Evolutionary conservation across 2,888 invertebrate genomes (phyloP).

Genomic region (Lymantria dispar): DNA sequence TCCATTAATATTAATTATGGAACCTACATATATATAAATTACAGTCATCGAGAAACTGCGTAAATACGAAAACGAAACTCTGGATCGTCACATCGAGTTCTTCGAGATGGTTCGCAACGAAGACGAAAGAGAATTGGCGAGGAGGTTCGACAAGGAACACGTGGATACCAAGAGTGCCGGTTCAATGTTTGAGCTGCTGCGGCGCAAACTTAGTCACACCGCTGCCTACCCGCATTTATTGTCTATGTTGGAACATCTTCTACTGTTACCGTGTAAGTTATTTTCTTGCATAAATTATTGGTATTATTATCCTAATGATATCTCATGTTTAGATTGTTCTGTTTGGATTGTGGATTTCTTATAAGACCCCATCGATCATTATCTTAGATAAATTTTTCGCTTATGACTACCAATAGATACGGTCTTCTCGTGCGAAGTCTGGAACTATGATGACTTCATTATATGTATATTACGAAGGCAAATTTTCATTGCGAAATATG

Average conservation of each 20-base stretch:
- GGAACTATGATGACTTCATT: too few relatives aligned
- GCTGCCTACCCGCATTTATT: constrained; percentile 96
- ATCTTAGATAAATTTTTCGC: too few relatives aligned
- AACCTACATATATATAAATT: constrained; percentile 22
- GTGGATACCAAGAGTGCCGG: constrained; percentile 97
- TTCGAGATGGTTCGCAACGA: constrained; percentile 99
- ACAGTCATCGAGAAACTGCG: constrained; percentile 94
- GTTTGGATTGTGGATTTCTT: too few relatives aligned
- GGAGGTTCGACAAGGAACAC: constrained; percentile 95
- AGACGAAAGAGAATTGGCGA: constrained; percentile 96
- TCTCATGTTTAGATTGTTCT: too few relatives aligned
- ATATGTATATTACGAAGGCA: too few relatives aligned
- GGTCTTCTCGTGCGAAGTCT: too few relatives aligned
- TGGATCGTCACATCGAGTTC: constrained; percentile 98
- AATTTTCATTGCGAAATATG: too few relatives aligned
- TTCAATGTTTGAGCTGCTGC: constrained; percentile 94
- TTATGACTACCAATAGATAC: too few relatives aligned
- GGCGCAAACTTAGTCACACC: constrained; percentile 94
- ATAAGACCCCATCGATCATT: too few relatives aligned
- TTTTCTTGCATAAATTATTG: not conserved
- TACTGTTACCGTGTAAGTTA: constrained; percentile 86
- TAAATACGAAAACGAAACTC: constrained; percentile 95
- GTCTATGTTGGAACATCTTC: constrained; percentile 93
- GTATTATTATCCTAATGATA: too few relatives aligned
- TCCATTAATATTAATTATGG: not conserved